Conservation (phyloP, 2,888 invertebrate species). For the Platerodrilus igneus region DNA sequence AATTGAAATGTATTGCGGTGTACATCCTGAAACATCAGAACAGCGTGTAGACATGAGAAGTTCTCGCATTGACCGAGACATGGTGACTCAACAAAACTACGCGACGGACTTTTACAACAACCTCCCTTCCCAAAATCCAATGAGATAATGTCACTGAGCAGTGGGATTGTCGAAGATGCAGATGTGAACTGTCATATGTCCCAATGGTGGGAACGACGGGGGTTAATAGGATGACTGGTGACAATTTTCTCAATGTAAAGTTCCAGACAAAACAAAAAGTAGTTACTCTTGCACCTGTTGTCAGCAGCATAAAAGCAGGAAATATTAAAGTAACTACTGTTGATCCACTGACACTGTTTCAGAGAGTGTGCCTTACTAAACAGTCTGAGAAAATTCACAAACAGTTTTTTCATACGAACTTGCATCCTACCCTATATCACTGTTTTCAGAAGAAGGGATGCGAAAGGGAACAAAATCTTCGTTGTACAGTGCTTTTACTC, state of each 20-base stretch:
- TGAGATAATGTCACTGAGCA: slow-evolving; percentile 12
- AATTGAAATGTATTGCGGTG: slow-evolving; percentile 24
- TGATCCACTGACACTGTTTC: slow-evolving; percentile 17
- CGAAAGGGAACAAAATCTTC: slow-evolving; percentile 7
- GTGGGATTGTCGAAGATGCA: slow-evolving; percentile 18
- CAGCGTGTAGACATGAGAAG: slow-evolving; percentile 23
- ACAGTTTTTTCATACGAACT: slow-evolving; percentile 6
- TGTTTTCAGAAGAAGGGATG: slow-evolving; percentile 9
- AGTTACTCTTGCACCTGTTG: slow-evolving; percentile 7
- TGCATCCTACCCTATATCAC: slow-evolving; percentile 3
- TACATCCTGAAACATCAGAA: slow-evolving; percentile 13
- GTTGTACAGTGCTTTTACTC: too few relatives aligned
- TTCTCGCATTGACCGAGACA: slow-evolving; percentile 14
- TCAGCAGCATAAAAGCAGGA: slow-evolving; percentile 8
- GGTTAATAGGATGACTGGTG: slow-evolving; percentile 3
- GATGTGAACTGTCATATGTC: slow-evolving; percentile 23
- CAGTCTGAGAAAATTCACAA: slow-evolving; percentile 4
- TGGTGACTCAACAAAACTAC: slow-evolving; percentile 22
- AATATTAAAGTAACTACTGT: slow-evolving; percentile 10
- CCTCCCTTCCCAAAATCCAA: slow-evolving; percentile 19
- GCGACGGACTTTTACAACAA: slow-evolving; percentile 20
- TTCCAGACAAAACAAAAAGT: slow-evolving; percentile 15
- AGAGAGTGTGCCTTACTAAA: slow-evolving; percentile 12
- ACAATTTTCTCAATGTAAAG: slow-evolving; percentile 23
- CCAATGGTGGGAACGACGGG: slow-evolving; percentile 10